Percentiles rank a stretch among this genome's conserved stretches.
Conservation (phyloP, 2,888 invertebrate species). For the Pharmacophagus antenor region DNA sequence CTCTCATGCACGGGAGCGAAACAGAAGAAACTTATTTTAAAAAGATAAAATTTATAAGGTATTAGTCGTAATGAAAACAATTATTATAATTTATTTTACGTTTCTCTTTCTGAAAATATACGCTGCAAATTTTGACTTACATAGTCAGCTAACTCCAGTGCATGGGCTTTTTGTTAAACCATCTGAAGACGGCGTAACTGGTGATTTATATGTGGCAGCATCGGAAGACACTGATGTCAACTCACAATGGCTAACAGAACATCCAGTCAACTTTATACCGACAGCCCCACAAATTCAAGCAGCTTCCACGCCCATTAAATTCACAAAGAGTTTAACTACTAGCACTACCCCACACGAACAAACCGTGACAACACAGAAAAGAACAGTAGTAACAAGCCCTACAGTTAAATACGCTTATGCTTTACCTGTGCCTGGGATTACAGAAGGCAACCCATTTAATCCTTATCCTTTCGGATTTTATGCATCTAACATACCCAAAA, state of each 20-base stretch:
- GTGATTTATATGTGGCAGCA: conserved; percentile 72
- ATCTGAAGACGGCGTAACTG: conserved; percentile 65
- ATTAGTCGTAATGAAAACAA: conserved; percentile 16
- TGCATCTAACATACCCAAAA: conserved; percentile 32
- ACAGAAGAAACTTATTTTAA: background rate
- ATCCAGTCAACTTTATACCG: conserved; percentile 61
- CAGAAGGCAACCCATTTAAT: conserved; percentile 41
- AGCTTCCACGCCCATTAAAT: conserved; percentile 39
- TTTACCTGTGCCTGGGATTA: conserved; percentile 43
- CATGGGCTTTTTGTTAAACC: conserved; percentile 69
- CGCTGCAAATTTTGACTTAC: conserved; percentile 46
- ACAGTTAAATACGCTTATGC: conserved; percentile 58
- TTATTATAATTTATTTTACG: background rate
- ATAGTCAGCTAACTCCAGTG: conserved; percentile 60
- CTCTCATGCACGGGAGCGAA: conserved; percentile 17
- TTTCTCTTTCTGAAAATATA: conserved; percentile 40
- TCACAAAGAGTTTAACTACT: conserved; percentile 39
- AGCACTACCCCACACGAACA: conserved; percentile 47
- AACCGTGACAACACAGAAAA: conserved; percentile 50
- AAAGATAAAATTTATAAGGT: background rate
- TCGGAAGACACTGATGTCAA: conserved; percentile 65
- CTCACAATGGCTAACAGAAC: conserved; percentile 68
- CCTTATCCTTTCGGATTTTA: conserved; percentile 53
- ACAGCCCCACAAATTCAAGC: conserved; percentile 44
- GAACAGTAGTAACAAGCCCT: conserved; percentile 50